phyloP scores from a whole-genome alignment of 2,797 vertebrate genomes.

The Chrysocyon brachyurus region DNA sequence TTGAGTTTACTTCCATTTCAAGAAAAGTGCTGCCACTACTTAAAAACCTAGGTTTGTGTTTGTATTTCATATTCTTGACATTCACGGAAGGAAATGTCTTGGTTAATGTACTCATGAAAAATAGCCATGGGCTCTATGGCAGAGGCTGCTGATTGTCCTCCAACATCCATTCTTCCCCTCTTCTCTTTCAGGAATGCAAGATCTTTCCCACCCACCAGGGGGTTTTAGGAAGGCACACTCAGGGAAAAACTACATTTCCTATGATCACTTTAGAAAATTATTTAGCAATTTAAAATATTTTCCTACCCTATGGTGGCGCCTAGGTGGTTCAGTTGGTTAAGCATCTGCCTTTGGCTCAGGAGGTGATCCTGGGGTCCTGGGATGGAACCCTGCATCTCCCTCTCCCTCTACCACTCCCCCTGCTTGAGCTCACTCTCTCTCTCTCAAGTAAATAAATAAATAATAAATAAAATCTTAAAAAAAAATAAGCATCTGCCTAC shows the following conservation, averaged over 20 bases:
- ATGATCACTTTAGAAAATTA: background rate
- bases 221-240: background rate
- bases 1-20: background rate
- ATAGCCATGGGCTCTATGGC: background rate
- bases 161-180: background rate
- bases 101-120: background rate
- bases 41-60: background rate
- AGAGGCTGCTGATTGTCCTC: background rate
- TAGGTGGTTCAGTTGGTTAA: too few relatives aligned
- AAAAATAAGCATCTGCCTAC: background rate
- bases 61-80: background rate
- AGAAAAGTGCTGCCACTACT: background rate
- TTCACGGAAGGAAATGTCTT: background rate
- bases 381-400: too few relatives aligned
- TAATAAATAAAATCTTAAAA: too few relatives aligned
- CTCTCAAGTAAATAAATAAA: too few relatives aligned
- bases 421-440: too few relatives aligned
- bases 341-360: too few relatives aligned
- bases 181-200: background rate
- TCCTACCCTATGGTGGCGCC: background rate
- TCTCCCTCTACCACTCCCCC: too few relatives aligned
- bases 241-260: background rate
- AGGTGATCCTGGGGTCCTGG: too few relatives aligned
- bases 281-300: constrained; percentile 34
- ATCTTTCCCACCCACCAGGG: background rate